Base-by-base conservation (phyloP, 2,797 vertebrate genomes). In the Zenarchopterus dispar region DNA sequence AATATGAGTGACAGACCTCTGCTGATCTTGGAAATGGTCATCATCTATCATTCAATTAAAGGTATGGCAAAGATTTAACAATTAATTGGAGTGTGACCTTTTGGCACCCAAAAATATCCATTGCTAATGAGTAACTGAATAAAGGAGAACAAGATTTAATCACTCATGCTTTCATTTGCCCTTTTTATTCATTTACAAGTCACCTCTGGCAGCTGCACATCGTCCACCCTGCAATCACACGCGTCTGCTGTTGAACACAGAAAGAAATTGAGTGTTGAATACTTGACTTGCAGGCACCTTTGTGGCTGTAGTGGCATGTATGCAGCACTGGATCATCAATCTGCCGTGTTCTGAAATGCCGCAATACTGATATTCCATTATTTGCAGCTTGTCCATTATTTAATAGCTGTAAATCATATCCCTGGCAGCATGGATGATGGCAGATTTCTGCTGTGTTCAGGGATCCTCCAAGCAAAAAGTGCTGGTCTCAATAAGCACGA, bases 381-480 rank as follows among this genome's bases (percentile, higher is more conserved):
- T 86, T 81, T 81, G 65, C 73, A 57, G 78, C 80, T 73, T 66
- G 59, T 87, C 75, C 62, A 82, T 88, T 86, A 88, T 84, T 81
- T 81, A 86, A 75, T 72, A 79, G 77, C 62, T 62, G 55, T 81
- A 85, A 50, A 87, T 90, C 80, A 84, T 64, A 72, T 63, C 36
- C 23, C 53, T 58, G 67, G 59, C 63, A 79, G 70, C 41, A 67
- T 48, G 51, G 60, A 68, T 50, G 53, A 79, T 58, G 66, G 77
- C 26, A 62, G 46, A 70, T 80, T 49, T 70, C 58, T 55, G 46
- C 62, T 67, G 46, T 70, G 53, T 68, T 79, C 53, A 63, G 69
- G 65, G 73, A 73, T 56, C 39, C 76, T 78, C 67, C 15, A 8
- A 41, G 49, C 70, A 49, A 75, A 70, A 67, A 59, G 41, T 11